phyloP scores from a whole-genome alignment of 2,113 vertebrate species.

The Pao palembangensis region DNA sequence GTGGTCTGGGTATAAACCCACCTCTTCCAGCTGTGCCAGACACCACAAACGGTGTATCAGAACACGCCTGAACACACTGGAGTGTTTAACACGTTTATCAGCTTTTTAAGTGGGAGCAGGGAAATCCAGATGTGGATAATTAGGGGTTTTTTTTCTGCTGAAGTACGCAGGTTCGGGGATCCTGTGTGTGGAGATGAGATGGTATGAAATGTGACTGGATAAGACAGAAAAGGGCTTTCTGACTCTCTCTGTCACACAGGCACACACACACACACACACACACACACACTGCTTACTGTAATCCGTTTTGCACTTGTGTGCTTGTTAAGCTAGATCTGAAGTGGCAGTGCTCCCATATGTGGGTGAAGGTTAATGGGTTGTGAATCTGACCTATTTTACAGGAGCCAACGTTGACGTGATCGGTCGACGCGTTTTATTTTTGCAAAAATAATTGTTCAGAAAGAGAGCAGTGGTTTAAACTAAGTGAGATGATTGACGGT shows the following conservation, averaged over 20 bases:
- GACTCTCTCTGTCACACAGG: neutral
- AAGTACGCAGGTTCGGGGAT: conserved; percentile 16
- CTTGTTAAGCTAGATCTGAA: conserved; percentile 34
- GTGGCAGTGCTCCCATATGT: conserved; percentile 38
- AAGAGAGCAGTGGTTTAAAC: too few species aligned
- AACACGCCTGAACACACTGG: conserved; percentile 1
- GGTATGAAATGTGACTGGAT: neutral
- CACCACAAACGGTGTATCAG: conserved; percentile 3
- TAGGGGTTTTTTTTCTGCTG: conserved; percentile 29
- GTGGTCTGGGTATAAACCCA: too few species aligned
- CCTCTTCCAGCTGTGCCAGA: too few species aligned
- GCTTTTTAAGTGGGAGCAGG: conserved; percentile 21
- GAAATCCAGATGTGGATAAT: conserved; percentile 50
- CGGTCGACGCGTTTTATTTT: neutral
- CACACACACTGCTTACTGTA: conserved; percentile 5
- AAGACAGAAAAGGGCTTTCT: neutral
- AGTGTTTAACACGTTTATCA: conserved; percentile 18
- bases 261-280: neutral
- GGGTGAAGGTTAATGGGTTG: conserved; percentile 55
- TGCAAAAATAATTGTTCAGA: too few species aligned
- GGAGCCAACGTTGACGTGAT: conserved; percentile 24
- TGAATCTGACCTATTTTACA: conserved; percentile 59
- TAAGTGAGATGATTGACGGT: neutral
- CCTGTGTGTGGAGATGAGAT: neutral
- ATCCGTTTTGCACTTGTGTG: conserved; percentile 16